Evolutionary conservation across 2,797 vertebrate species (phyloP).

Genomic region (Xenopus petersii): DNA sequence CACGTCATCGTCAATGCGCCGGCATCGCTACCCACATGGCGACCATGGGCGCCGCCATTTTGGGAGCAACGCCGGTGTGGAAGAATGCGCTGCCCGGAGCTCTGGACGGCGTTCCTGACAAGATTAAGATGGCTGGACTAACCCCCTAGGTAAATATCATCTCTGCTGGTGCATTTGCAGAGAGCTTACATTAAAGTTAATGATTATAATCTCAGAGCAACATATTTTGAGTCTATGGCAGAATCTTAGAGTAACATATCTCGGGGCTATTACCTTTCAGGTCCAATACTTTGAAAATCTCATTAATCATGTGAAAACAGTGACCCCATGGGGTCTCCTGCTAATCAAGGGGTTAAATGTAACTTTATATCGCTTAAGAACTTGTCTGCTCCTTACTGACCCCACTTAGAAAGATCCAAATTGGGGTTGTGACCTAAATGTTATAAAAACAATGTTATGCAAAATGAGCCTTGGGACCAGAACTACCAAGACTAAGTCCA

Average conservation of each 20-base stretch:
- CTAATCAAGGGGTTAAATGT: constrained; percentile 29
- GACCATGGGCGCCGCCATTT: no score
- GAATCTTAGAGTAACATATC: background rate
- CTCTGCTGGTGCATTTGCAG: no score
- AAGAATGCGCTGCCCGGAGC: no score
- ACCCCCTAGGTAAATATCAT: no score
- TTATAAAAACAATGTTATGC: constrained; percentile 29
- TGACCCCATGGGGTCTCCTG: constrained; percentile 19
- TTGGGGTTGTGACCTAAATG: constrained; percentile 34
- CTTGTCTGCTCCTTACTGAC: constrained; percentile 34
- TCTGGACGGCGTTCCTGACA: no score
- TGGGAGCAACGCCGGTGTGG: no score
- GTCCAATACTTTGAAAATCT: background rate
- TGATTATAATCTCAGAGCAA: background rate
- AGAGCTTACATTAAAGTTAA: background rate
- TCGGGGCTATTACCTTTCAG: background rate
- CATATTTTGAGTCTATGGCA: no score
- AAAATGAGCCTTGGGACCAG: constrained; percentile 6
- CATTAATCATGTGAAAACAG: constrained; percentile 34
- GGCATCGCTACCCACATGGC: no score
- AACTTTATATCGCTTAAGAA: constrained; percentile 24
- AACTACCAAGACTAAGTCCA: background rate
- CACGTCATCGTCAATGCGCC: no score
- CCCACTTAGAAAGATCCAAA: constrained; percentile 40
- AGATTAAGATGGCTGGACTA: no score